Base-by-base conservation (phyloP, 2,888 invertebrate species). In the Drosophila neonasuta region DNA sequence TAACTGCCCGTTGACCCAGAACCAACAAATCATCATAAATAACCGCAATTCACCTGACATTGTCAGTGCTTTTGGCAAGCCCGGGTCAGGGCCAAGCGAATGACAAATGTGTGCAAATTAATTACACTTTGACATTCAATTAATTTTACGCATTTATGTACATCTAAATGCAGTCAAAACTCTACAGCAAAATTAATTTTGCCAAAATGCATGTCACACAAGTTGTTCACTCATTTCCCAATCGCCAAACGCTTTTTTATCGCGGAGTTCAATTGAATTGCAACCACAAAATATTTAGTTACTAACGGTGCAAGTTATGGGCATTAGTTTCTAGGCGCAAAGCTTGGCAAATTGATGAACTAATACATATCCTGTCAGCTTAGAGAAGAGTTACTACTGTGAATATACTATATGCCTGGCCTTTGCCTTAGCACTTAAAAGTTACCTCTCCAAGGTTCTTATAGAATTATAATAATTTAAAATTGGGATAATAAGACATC, bases 101-200 rank as follows among this genome's bases (percentile, higher is more conserved):
- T 61, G 51, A 63, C 51, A 74, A 62, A 63, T 61, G 64, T 61
- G 46, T 45, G 67, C 58, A 72, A 83, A 78, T 77, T 78, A 82
- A 80, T 75, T 75, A 58, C 56, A 55, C 52, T 64, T 68, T 66
- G 70, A 69, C 74, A 76, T 80, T 80, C 68, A 76, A 78, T 83
- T 83, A 68, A 74, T 78, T 73, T 63, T 50, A 34, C 57, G 46
- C 64, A 63, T 57, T 42, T 42, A 63, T 57, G 34, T 42, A 42
- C 41, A 49, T 54, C 39, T 32, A 52, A 32, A 34, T n/a, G 36
- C 7, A 34, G 34, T 39, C 34, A 30, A 42, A 64, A 57, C 55
- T 50, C 34, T 39, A 54, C 24, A 57, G 54, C 42, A 60, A 65
- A 77, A 77, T 56, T 79, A 60, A 76, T 64, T 67, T 69, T 36